Evolutionary conservation across 2,888 invertebrate genomes (phyloP).

Genomic region (Pollenia labialis): DNA sequence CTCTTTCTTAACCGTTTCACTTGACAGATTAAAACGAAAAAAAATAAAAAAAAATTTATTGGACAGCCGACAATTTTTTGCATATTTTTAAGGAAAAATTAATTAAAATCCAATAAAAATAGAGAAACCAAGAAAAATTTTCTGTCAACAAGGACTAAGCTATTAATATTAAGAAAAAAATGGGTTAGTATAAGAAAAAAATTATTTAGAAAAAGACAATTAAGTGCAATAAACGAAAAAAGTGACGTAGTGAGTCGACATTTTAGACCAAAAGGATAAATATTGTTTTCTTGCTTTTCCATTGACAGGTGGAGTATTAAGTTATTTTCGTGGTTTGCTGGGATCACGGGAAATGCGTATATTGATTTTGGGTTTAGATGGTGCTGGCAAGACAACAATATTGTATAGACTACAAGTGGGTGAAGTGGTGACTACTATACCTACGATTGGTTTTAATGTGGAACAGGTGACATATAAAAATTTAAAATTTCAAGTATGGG

Average conservation of each 20-base stretch:
- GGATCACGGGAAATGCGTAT: constrained; percentile 99
- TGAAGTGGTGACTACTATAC: constrained; percentile 99
- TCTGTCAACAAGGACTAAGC: constrained; percentile 10
- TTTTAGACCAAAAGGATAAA: constrained; percentile 49
- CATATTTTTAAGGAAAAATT: constrained; percentile 73
- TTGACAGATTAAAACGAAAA: constrained; percentile 68
- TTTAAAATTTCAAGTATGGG: constrained; percentile 99
- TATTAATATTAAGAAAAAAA: constrained; percentile 31
- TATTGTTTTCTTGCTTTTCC: constrained; percentile 36
- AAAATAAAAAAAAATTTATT: constrained; percentile 55
- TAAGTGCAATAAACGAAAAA: constrained; percentile 41
- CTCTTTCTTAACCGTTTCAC: constrained; percentile 60
- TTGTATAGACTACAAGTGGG: constrained; percentile 98
- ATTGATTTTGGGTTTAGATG: constrained; percentile 98
- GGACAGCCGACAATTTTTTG: constrained; percentile 67
- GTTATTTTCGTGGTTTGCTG: constrained; percentile 97
- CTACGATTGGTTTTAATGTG: constrained; percentile 99
- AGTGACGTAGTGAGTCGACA: constrained; percentile 69
- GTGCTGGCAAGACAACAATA: constrained; percentile 99
- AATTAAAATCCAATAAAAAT: constrained; percentile 50
- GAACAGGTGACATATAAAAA: constrained; percentile 99
- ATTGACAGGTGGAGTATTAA: constrained; percentile 94
- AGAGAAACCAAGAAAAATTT: constrained; percentile 15
- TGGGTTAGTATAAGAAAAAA: constrained; percentile 53
- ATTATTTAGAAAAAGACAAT: neutral